Percentiles rank a stretch among this genome's conserved stretches.
These are phyloP conservation scores for Epizoanthus rinbou DNA, from an alignment of 92 coral and sea anemone genomes.

Conservation along the genomic window DNA sequence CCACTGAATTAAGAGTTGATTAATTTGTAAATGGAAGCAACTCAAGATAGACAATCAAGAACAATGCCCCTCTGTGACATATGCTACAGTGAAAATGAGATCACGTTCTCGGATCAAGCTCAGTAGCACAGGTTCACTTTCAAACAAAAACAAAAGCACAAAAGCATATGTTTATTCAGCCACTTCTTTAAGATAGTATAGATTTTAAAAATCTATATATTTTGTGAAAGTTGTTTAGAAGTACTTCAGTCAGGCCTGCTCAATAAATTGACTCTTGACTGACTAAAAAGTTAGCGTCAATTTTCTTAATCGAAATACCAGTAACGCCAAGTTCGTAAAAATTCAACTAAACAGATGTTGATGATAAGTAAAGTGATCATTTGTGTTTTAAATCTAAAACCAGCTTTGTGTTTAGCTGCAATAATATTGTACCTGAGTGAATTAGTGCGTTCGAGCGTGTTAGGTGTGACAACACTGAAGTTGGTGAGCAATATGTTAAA, in stretches of 20 bases:
- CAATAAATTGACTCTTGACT: background rate
- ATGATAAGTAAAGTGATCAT: background rate
- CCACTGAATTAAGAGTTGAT: background rate
- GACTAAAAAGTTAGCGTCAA: background rate
- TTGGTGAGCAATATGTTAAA: too few species aligned
- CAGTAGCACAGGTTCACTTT: constrained; percentile 1
- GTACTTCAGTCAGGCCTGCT: too few species aligned
- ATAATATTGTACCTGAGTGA: too few species aligned
- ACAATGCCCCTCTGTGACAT: constrained; percentile 24
- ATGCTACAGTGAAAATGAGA: constrained; percentile 12
- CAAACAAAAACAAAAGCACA: constrained; percentile 19
- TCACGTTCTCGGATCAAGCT: constrained; percentile 30
- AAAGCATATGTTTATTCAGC: constrained; percentile 17
- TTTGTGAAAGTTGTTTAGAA: background rate
- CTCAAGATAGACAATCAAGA: constrained; percentile 8
- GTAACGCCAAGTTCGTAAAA: background rate
- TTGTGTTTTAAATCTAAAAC: background rate
- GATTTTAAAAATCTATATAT: background rate
- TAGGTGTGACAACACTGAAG: too few species aligned
- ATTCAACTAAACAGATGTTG: background rate
- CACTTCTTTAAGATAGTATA: background rate
- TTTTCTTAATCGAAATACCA: background rate
- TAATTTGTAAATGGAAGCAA: background rate
- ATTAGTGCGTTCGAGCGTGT: too few species aligned
- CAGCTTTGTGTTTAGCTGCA: too few species aligned